These are phyloP conservation scores for Malurus cyaneus DNA, from an alignment of 2,113 vertebrate genomes.

Conservation along the genomic window DNA sequence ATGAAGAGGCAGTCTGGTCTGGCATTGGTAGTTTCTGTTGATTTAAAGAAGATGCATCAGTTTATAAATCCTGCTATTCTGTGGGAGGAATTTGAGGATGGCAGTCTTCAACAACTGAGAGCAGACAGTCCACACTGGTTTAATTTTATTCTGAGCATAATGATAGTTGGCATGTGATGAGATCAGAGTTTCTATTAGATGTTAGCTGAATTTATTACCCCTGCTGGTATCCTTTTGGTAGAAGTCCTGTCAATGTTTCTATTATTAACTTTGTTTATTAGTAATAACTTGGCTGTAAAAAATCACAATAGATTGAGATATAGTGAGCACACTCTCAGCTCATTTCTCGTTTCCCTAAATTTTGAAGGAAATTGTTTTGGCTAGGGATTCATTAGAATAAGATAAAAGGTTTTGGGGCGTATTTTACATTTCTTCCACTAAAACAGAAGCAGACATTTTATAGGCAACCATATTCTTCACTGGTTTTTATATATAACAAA, in stretches of 20 bases:
- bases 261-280: slow-evolving; percentile 49
- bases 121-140: neutral
- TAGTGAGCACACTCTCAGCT: neutral
- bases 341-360: slow-evolving; percentile 36
- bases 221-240: neutral
- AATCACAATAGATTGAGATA: slow-evolving; percentile 27
- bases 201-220: slow-evolving; percentile 39
- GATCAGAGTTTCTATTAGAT: slow-evolving; percentile 23
- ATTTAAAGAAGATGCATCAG: neutral
- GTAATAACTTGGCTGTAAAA: slow-evolving; percentile 34
- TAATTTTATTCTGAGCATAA: neutral
- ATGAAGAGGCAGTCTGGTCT: neutral
- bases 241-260: slow-evolving; percentile 42
- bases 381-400: slow-evolving; percentile 26
- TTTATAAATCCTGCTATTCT: neutral
- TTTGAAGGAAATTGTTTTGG: slow-evolving; percentile 42
- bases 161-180: neutral
- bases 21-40: neutral
- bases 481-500: neutral
- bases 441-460: slow-evolving; percentile 25
- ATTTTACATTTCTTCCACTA: slow-evolving; percentile 16
- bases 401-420: slow-evolving; percentile 23
- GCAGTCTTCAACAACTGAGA: neutral
- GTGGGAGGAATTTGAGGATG: neutral
- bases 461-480: neutral